Percentiles rank a stretch among this genome's conserved stretches.
These are phyloP conservation scores for Megalops cyprinoides DNA, from an alignment of 2,797 vertebrate species.

Conservation along the genomic window DNA sequence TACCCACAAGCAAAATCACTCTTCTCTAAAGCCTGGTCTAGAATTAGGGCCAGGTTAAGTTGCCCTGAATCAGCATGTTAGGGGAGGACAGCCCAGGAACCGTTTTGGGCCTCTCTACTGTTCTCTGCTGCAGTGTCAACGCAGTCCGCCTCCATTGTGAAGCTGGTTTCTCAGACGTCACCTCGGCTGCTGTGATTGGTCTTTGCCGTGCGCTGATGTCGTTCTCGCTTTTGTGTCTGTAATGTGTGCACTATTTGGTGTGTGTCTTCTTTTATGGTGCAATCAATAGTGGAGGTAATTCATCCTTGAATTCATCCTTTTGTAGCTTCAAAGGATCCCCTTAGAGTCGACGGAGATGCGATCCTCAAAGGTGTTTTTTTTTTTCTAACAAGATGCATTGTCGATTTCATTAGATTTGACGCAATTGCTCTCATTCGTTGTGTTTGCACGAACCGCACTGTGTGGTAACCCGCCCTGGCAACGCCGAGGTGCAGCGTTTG, in stretches of 20 bases:
- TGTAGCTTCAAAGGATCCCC: neutral
- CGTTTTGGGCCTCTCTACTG: neutral
- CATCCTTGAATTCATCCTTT: neutral
- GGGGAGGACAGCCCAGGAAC: too few relatives aligned
- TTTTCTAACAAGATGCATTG: neutral
- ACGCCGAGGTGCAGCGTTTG: too few relatives aligned
- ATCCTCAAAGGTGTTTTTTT: neutral
- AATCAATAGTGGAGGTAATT: neutral
- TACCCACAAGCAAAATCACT: too few relatives aligned
- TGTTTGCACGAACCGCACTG: neutral
- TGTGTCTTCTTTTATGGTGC: neutral
- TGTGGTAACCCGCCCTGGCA: too few relatives aligned
- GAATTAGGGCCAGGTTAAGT: too few relatives aligned
- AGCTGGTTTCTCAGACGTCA: too few relatives aligned
- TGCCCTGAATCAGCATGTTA: too few relatives aligned
- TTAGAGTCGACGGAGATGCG: neutral
- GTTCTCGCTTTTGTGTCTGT: neutral
- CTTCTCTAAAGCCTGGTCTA: too few relatives aligned
- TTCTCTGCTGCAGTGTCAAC: slow-evolving; percentile 2
- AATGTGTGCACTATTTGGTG: neutral
- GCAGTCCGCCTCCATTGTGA: neutral
- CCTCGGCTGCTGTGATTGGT: neutral
- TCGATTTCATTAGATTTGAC: neutral
- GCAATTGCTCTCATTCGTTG: neutral
- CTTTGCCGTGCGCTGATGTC: neutral